phyloP scores from a whole-genome alignment of 2,888 invertebrate species.

The Zeuzera pyrina region DNA sequence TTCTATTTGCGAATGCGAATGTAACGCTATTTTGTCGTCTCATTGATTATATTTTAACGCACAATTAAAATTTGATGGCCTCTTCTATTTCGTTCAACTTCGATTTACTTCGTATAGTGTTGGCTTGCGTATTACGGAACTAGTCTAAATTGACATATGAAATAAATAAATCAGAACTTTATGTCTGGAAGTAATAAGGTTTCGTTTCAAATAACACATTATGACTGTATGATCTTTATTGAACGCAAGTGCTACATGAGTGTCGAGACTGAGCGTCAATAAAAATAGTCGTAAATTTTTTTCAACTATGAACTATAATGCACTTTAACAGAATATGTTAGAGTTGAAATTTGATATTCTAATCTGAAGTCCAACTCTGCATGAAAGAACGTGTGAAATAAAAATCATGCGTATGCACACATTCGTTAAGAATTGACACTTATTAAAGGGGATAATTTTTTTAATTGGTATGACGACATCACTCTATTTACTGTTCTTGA shows the following conservation, averaged over 20 bases:
- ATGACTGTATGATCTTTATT: constrained; percentile 40
- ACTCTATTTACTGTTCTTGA: constrained; percentile 53
- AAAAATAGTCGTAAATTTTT: constrained; percentile 63
- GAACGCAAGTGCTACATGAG: constrained; percentile 50
- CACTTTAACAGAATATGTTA: constrained; percentile 27
- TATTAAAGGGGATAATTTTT: constrained; percentile 71
- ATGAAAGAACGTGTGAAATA: constrained; percentile 64
- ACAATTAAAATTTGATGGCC: constrained; percentile 72
- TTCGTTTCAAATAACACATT: constrained; percentile 23
- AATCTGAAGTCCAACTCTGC: constrained; percentile 29
- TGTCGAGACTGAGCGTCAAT: constrained; percentile 69
- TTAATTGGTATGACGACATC: constrained; percentile 72
- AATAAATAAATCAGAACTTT: constrained; percentile 26
- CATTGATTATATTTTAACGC: constrained; percentile 72
- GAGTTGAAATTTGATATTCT: constrained; percentile 22
- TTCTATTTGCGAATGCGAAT: constrained; percentile 45
- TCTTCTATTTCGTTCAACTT: constrained; percentile 66
- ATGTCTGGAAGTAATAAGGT: constrained; percentile 22
- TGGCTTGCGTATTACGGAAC: constrained; percentile 3
- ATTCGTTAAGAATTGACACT: constrained; percentile 73
- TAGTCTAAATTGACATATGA: constrained; percentile 8
- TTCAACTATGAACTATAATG: constrained; percentile 25
- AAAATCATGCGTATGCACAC: constrained; percentile 71
- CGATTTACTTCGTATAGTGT: constrained; percentile 44
- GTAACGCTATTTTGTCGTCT: constrained; percentile 49